Evolutionary conservation across 2,113 vertebrate species (phyloP).

Genomic region (Oreotrochilus melanogaster): DNA sequence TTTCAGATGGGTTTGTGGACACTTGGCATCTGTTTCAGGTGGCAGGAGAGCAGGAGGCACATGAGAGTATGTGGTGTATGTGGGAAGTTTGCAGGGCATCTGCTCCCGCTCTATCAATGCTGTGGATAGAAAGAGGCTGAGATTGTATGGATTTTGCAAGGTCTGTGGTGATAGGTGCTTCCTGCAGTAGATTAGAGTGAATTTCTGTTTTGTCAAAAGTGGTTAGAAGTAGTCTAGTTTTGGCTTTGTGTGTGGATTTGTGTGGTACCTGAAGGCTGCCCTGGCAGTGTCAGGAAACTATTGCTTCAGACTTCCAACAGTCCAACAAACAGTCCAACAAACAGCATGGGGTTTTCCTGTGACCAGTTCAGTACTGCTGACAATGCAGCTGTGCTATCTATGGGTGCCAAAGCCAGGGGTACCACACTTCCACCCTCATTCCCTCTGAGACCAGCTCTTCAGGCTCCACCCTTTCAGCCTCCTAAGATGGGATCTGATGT

Average conservation of each 20-base stretch:
- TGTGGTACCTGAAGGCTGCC: background rate
- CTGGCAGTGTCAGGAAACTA: background rate
- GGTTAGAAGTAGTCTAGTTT: background rate
- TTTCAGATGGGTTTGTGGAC: background rate
- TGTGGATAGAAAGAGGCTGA: background rate
- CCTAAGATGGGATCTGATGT: background rate
- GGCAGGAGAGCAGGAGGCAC: background rate
- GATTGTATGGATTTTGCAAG: slow-evolving; percentile 11
- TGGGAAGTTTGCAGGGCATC: background rate
- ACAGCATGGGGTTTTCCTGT: background rate
- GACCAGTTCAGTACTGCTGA: background rate
- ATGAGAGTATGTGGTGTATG: background rate
- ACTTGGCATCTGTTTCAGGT: background rate
- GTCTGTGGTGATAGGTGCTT: background rate
- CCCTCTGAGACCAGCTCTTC: background rate
- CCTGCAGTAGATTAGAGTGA: background rate
- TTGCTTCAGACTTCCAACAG: background rate
- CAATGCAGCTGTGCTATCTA: background rate
- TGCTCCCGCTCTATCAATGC: background rate
- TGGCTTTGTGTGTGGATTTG: background rate
- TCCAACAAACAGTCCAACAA: too few relatives aligned
- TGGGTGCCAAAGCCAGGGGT: background rate
- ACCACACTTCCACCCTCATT: background rate
- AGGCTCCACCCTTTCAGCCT: background rate
- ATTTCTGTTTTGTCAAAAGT: slow-evolving; percentile 21